Percentiles rank a stretch among this genome's conserved stretches.
These are phyloP conservation scores for Prunella fulvescens DNA, from an alignment of 2,113 vertebrate species.

Conservation along the genomic window DNA sequence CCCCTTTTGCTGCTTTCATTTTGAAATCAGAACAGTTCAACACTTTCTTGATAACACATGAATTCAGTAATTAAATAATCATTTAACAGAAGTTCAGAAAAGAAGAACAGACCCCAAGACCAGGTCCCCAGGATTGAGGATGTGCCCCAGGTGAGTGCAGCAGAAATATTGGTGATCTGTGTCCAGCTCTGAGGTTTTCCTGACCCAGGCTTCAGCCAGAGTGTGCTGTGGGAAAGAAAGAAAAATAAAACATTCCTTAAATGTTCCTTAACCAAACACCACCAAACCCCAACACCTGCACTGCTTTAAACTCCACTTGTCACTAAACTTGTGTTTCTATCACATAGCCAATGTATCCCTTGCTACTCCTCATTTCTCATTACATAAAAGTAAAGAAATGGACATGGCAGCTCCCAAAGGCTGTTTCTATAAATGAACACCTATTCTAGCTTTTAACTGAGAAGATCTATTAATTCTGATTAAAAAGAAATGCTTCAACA, in stretches of 20 bases:
- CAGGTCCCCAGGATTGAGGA: constrained; percentile 94
- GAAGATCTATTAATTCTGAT: not conserved
- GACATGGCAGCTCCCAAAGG: too few species aligned
- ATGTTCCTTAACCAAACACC: not conserved
- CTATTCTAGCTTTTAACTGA: not conserved
- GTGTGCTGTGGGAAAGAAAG: constrained; percentile 80
- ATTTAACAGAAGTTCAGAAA: not conserved
- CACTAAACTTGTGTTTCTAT: not conserved
- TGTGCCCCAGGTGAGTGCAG: constrained; percentile 91
- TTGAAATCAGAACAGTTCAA: not conserved
- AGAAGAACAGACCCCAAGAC: constrained; percentile 84
- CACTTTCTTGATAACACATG: not conserved
- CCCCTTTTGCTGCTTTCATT: not conserved
- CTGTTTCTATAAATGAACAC: not conserved
- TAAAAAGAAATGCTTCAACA: not conserved
- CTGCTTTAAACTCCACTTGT: not conserved
- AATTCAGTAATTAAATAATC: not conserved
- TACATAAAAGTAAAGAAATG: not conserved
- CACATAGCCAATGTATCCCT: not conserved
- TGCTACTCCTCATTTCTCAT: not conserved
- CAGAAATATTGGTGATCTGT: constrained; percentile 93
- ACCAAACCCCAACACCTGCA: not conserved
- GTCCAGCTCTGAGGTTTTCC: constrained; percentile 93
- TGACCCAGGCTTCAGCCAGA: constrained; percentile 94
- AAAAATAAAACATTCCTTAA: not conserved